Conservation (phyloP, 2,797 vertebrate species). For the Oryzias sinensis region DNA sequence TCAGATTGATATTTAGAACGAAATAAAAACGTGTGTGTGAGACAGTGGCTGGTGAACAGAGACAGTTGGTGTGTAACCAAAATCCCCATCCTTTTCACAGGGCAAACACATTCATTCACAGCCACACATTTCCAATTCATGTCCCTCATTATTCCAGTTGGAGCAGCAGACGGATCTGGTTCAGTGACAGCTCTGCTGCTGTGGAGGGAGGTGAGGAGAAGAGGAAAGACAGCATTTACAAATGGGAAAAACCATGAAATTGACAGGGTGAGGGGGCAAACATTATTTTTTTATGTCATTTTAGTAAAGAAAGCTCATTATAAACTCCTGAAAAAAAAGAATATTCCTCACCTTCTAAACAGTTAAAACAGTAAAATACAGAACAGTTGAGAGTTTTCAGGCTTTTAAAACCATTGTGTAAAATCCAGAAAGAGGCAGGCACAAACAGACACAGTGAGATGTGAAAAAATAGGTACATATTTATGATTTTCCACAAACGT, state of each 20-base stretch:
- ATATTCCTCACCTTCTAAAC: slow-evolving; percentile 21
- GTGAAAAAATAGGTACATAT: background rate
- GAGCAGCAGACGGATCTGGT: slow-evolving; percentile 13
- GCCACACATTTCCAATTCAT: slow-evolving; percentile 18
- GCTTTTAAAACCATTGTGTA: slow-evolving; percentile 27
- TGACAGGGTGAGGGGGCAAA: slow-evolving; percentile 8
- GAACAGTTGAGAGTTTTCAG: slow-evolving; percentile 29
- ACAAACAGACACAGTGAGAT: background rate
- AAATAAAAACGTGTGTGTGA: too few species aligned
- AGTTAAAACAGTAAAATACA: slow-evolving; percentile 17
- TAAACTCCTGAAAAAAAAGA: slow-evolving; percentile 10
- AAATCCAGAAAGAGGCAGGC: slow-evolving; percentile 12
- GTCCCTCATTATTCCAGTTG: slow-evolving; percentile 31
- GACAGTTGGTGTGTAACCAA: slow-evolving; percentile 45
- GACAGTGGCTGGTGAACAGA: slow-evolving; percentile 3
- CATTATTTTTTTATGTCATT: slow-evolving; percentile 31
- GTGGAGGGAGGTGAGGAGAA: slow-evolving; percentile 4
- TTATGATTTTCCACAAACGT: slow-evolving; percentile 19
- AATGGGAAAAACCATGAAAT: slow-evolving; percentile 2
- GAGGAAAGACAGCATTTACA: slow-evolving; percentile 3
- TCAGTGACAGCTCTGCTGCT: slow-evolving; percentile 4
- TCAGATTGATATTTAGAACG: too few species aligned
- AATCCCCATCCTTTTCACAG: slow-evolving; percentile 18
- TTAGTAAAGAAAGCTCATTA: slow-evolving; percentile 45
- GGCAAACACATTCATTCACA: slow-evolving; percentile 13